Evolutionary conservation across 2,888 invertebrate genomes (phyloP).

Genomic region (Agrotis ipsilon): DNA sequence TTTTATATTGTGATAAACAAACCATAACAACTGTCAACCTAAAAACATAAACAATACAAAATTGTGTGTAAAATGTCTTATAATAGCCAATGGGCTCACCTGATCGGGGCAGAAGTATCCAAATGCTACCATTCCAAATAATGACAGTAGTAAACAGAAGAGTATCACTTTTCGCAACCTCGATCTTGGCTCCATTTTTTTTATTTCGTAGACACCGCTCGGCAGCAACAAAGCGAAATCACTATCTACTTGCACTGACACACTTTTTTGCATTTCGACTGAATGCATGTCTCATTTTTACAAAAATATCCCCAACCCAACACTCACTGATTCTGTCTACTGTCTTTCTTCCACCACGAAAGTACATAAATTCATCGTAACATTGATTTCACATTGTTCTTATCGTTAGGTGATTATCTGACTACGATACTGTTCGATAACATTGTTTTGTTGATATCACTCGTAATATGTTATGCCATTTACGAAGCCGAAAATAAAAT

Average conservation of each 20-base stretch:
- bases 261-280: slow-evolving; percentile 93
- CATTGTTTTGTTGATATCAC: slow-evolving; percentile 79
- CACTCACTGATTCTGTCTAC: slow-evolving; percentile 76
- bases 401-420: slow-evolving; percentile 72
- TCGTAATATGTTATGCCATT: slow-evolving; percentile 73
- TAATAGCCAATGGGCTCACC: slow-evolving; percentile 84
- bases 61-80: neutral
- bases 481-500: slow-evolving; percentile 78
- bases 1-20: slow-evolving; percentile 34
- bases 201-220: slow-evolving; percentile 95
- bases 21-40: slow-evolving; percentile 35
- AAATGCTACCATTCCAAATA: slow-evolving; percentile 96
- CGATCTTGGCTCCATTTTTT: slow-evolving; percentile 96
- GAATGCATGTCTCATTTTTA: slow-evolving; percentile 91
- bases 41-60: slow-evolving; percentile 33
- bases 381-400: slow-evolving; percentile 72
- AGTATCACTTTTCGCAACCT: slow-evolving; percentile 95
- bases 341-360: slow-evolving; percentile 66
- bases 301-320: slow-evolving; percentile 79
- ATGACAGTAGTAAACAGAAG: slow-evolving; percentile 95
- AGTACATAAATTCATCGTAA: slow-evolving; percentile 69
- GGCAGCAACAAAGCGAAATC: slow-evolving; percentile 95
- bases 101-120: slow-evolving; percentile 97
- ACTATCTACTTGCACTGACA: slow-evolving; percentile 96
- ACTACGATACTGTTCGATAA: slow-evolving; percentile 74